Evolutionary conservation across 1,140 invertebrate species (phyloP).

Genomic region (Drosophila mojavensis): DNA sequence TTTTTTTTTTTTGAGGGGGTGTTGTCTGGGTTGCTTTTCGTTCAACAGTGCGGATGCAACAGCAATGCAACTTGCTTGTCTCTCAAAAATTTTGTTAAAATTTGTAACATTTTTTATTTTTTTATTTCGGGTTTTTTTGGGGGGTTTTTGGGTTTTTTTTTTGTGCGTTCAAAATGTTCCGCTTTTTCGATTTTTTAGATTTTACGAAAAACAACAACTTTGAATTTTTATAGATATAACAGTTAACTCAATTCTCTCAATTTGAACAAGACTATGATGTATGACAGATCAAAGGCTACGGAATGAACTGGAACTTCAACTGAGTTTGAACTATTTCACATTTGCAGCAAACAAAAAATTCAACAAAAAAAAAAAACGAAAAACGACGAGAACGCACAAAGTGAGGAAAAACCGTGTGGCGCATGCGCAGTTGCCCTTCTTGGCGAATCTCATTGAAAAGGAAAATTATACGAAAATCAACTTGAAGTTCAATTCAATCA

Average conservation of each 20-base stretch:
- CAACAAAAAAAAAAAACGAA: no score
- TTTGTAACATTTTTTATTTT: constrained; percentile 61
- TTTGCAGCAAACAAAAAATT: no score
- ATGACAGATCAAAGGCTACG: constrained; percentile 9
- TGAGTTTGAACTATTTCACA: no score
- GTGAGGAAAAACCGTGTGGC: no score
- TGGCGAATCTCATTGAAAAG: no score
- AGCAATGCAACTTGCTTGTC: constrained; percentile 62
- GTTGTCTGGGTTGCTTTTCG: neutral
- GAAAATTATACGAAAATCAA: no score
- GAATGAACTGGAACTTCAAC: no score
- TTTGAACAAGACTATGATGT: neutral
- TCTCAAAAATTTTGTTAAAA: constrained; percentile 62
- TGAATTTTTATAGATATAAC: constrained; percentile 35
- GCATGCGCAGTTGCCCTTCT: no score
- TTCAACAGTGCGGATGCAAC: constrained; percentile 64
- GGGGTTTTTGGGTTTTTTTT: constrained; percentile 40
- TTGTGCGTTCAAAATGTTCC: constrained; percentile 24
- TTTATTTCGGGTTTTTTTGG: constrained; percentile 21
- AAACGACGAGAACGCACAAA: no score
- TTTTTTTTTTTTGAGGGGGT: neutral
- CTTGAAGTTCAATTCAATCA: no score
- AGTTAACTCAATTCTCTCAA: constrained; percentile 32
- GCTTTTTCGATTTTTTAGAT: constrained; percentile 16
- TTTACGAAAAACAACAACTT: constrained; percentile 10